These are phyloP conservation scores for Dasypus novemcinctus DNA, from an alignment of 2,113 vertebrate species.

Conservation along the genomic window DNA sequence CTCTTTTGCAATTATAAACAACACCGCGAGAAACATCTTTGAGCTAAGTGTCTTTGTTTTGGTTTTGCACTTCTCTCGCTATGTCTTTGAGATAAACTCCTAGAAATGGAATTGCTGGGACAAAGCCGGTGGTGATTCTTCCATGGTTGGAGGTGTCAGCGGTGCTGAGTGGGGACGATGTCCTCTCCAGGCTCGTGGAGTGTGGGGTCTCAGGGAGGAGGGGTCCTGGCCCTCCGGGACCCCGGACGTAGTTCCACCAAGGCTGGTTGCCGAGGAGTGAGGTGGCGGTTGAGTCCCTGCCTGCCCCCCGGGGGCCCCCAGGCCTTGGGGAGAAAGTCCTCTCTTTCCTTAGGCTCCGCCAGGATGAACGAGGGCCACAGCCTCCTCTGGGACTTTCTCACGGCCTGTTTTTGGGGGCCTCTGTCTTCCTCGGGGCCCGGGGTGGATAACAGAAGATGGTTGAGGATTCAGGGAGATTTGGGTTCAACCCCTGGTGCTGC, in stretches of 20 bases:
- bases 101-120: background rate
- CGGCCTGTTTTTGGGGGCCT: background rate
- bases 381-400: background rate
- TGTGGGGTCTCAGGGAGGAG: background rate
- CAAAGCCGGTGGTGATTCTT: background rate
- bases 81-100: background rate
- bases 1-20: background rate
- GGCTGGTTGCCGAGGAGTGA: background rate
- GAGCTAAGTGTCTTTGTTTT: background rate
- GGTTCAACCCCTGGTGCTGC: background rate
- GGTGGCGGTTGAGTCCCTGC: background rate
- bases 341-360: background rate
- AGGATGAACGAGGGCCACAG: background rate
- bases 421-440: background rate
- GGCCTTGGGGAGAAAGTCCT: background rate
- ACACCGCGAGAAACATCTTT: background rate
- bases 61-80: background rate
- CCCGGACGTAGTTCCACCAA: background rate
- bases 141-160: background rate
- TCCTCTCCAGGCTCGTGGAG: background rate
- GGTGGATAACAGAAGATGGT: background rate
- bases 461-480: background rate
- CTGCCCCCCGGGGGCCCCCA: background rate
- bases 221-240: background rate
- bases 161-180: background rate